Percentiles rank a stretch among this genome's conserved stretches.
Conservation (phyloP, 2,113 vertebrate genomes). For the Psilopsiagon aurifrons region DNA sequence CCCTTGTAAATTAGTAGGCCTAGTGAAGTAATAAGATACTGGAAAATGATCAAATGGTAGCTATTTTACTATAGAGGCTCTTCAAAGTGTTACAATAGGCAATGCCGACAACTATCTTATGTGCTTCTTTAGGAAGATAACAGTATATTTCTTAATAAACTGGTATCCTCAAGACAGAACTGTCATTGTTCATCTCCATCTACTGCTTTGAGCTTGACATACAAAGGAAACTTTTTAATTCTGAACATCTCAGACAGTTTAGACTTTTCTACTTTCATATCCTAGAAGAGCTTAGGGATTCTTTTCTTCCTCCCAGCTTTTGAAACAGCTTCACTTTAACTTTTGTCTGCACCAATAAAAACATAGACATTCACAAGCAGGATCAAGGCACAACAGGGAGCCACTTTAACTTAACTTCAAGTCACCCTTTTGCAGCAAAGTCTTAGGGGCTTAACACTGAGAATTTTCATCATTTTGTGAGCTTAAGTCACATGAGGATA, state of each 20-base stretch:
- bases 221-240: neutral
- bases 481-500: neutral
- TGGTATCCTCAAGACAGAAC: neutral
- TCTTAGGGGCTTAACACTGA: neutral
- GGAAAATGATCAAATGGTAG: neutral
- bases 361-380: neutral
- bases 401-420: neutral
- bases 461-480: neutral
- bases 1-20: neutral
- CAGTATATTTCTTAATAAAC: neutral
- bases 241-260: neutral
- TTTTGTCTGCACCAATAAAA: slow-evolving; percentile 13
- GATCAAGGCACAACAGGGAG: slow-evolving; percentile 34
- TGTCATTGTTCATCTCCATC: neutral
- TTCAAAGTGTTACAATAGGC: neutral
- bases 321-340: neutral
- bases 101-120: neutral
- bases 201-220: neutral
- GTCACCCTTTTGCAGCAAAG: neutral
- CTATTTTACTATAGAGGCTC: neutral
- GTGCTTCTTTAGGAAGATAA: neutral
- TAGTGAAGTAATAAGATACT: neutral
- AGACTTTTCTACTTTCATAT: neutral
- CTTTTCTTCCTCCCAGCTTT: neutral
- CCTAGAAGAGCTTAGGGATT: neutral